phyloP scores from a whole-genome alignment of 2,797 vertebrate species.

The Dipus sagitta region DNA sequence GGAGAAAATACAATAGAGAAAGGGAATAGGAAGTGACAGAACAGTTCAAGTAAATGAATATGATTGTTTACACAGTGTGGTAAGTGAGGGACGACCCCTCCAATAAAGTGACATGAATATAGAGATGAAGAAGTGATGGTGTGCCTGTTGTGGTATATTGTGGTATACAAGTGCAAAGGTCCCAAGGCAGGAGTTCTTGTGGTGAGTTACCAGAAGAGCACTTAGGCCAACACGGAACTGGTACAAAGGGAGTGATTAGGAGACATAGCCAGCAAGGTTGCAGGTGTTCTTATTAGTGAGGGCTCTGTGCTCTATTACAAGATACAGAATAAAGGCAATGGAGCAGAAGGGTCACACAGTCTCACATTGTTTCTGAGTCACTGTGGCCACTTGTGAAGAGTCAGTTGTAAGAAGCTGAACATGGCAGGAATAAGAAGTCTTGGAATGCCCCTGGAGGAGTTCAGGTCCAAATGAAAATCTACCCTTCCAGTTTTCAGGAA shows the following conservation, averaged over 20 bases:
- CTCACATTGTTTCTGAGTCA: neutral
- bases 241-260: neutral
- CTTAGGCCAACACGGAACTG: neutral
- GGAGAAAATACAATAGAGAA: neutral
- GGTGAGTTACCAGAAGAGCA: neutral
- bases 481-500: neutral
- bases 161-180: neutral
- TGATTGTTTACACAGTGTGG: neutral
- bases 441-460: too few species aligned
- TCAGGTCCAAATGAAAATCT: neutral
- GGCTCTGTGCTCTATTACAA: neutral
- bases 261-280: neutral
- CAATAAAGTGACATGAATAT: too few species aligned
- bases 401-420: rapidly evolving
- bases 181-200: neutral
- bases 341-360: neutral
- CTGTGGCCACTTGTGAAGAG: neutral
- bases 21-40: neutral
- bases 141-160: too few species aligned
- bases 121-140: neutral
- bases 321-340: neutral
- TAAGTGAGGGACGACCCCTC: neutral
- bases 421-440: neutral
- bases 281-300: neutral
- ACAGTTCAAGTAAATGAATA: neutral